A percentile compares a stretch with the other conserved stretches of the same genome.
These are phyloP conservation scores for Chitala chitala DNA, from an alignment of 2,113 vertebrate species.

Conservation along the genomic window DNA sequence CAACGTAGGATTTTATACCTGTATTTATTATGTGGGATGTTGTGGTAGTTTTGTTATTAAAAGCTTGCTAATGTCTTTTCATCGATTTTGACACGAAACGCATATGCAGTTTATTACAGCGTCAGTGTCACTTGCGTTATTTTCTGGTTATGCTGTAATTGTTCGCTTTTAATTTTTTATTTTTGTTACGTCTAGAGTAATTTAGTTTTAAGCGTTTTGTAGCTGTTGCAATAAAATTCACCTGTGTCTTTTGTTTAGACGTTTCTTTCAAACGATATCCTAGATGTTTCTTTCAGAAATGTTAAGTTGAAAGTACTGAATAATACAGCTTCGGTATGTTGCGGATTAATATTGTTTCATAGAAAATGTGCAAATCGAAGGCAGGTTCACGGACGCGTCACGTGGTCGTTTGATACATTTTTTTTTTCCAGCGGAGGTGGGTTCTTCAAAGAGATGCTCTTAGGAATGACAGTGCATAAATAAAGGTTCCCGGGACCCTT, in stretches of 20 bases:
- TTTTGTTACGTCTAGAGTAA: not conserved
- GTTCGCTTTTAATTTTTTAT: not conserved
- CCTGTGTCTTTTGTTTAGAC: not conserved
- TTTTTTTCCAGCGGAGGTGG: no score
- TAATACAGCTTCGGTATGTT: not conserved
- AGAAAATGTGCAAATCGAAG: no score
- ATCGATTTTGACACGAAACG: not conserved
- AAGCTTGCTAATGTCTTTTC: not conserved
- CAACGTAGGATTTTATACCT: not conserved
- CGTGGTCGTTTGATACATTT: no score
- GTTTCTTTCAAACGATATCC: not conserved
- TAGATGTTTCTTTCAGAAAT: not conserved
- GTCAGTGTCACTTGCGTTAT: not conserved
- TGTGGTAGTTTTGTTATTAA: not conserved
- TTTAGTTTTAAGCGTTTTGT: not conserved
- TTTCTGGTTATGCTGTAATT: not conserved
- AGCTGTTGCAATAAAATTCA: not conserved
- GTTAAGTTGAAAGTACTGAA: not conserved
- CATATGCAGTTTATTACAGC: slow-evolving; percentile 12
- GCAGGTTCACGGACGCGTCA: no score
- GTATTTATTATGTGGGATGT: not conserved
- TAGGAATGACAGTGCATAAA: no score
- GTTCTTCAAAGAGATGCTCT: no score
- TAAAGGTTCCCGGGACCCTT: no score
- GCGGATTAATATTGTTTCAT: no score